These are phyloP conservation scores for Bucorvus abyssinicus DNA, from an alignment of 2,797 vertebrate genomes.

Conservation along the genomic window DNA sequence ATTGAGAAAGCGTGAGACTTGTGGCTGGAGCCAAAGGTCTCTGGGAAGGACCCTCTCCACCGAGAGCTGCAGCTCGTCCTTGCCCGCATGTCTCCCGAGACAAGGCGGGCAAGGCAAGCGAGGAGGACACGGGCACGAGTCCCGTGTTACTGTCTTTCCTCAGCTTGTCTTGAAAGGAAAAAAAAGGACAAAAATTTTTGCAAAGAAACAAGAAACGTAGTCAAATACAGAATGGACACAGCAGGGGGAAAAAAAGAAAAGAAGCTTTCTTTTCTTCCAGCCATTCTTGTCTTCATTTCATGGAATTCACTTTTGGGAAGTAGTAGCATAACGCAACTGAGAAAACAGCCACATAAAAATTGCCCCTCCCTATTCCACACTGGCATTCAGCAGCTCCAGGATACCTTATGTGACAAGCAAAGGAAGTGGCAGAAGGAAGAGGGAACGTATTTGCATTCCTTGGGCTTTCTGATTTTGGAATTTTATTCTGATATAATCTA, in stretches of 20 bases:
- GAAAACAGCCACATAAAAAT: background rate
- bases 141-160: background rate
- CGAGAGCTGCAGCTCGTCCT: background rate
- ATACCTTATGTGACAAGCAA: background rate
- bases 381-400: background rate
- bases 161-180: background rate
- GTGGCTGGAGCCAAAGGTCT: background rate
- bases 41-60: background rate
- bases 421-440: background rate
- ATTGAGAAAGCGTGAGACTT: background rate
- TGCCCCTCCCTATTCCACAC: background rate
- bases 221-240: background rate
- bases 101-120: background rate
- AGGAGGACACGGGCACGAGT: rapidly evolving
- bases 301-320: background rate
- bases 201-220: background rate
- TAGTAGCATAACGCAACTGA: background rate
- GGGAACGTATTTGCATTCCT: background rate
- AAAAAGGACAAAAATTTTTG: background rate
- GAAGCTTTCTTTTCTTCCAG: background rate
- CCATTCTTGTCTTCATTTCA: background rate
- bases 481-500: background rate
- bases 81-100: background rate
- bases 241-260: background rate
- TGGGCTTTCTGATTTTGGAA: background rate